Evolutionary conservation across 1,140 invertebrate genomes (phyloP).

Genomic region (Bicyclus anynana): DNA sequence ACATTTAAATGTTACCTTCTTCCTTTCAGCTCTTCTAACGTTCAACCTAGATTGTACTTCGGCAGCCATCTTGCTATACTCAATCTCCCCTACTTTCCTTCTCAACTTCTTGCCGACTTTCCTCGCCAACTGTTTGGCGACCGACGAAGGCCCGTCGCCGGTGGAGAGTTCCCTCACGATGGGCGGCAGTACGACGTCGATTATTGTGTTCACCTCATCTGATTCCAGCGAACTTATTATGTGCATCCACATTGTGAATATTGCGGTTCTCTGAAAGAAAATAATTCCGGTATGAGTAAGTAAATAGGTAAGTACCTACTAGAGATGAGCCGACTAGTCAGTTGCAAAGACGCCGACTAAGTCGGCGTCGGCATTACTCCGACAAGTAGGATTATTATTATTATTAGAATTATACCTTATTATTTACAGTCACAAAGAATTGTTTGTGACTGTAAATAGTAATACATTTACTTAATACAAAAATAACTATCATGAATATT

Average conservation of each 20-base stretch:
- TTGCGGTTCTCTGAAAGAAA: constrained; percentile 51
- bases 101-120: constrained; percentile 58
- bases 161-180: constrained; percentile 64
- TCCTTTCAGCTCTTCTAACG: constrained; percentile 81
- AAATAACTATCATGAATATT: too few relatives aligned
- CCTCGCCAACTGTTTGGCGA: constrained; percentile 46
- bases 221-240: constrained; percentile 45
- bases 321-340: too few relatives aligned
- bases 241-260: constrained; percentile 63
- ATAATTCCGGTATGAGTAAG: too few relatives aligned
- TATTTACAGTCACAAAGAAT: too few relatives aligned
- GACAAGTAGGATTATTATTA: too few relatives aligned
- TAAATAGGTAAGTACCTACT: too few relatives aligned
- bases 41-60: constrained; percentile 79
- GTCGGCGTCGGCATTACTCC: too few relatives aligned
- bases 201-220: constrained; percentile 36
- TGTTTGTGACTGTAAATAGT: too few relatives aligned
- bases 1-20: constrained; percentile 71
- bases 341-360: too few relatives aligned
- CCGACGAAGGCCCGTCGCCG: constrained; percentile 42
- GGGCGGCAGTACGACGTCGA: constrained; percentile 54
- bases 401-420: too few relatives aligned
- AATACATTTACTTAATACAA: too few relatives aligned
- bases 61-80: constrained; percentile 57
- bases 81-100: constrained; percentile 60